Evolutionary conservation across 1,140 invertebrate genomes (phyloP).

Genomic region (Pygmarrhopalites habei): DNA sequence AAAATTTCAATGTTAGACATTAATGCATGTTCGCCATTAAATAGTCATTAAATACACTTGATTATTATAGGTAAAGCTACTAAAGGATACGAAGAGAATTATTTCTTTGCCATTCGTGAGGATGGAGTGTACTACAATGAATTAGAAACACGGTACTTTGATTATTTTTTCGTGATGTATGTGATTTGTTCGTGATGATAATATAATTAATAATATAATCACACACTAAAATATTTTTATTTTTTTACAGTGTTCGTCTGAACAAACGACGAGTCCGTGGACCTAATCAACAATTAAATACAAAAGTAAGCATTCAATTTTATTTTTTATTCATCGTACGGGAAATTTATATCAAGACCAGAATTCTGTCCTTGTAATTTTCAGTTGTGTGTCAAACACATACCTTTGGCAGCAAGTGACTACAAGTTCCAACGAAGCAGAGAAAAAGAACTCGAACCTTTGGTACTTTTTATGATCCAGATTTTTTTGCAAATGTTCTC

Average conservation of each 20-base stretch:
- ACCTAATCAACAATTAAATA: conserved; percentile 58
- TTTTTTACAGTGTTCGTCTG: conserved; percentile 50
- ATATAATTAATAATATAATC: not conserved
- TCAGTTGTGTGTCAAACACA: conserved; percentile 84
- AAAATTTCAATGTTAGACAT: no score
- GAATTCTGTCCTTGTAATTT: no score
- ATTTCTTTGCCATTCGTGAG: conserved; percentile 89
- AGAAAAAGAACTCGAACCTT: conserved; percentile 79
- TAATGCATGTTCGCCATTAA: no score
- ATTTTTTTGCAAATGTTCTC: no score
- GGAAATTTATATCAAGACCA: no score
- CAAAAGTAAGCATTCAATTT: no score
- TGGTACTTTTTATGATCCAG: no score
- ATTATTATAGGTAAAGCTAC: conserved; percentile 71
- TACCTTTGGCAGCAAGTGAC: conserved; percentile 76
- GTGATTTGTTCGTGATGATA: not conserved
- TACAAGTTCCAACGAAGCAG: conserved; percentile 76
- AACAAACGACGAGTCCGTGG: conserved; percentile 48
- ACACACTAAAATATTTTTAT: conserved; percentile 7
- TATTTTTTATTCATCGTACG: no score
- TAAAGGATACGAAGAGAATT: conserved; percentile 97
- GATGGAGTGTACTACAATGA: conserved; percentile 91
- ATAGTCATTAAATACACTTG: no score
- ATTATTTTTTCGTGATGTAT: not conserved
- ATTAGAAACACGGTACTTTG: conserved; percentile 70